phyloP scores from a whole-genome alignment of 2,113 vertebrate species.

The Mus pahari region DNA sequence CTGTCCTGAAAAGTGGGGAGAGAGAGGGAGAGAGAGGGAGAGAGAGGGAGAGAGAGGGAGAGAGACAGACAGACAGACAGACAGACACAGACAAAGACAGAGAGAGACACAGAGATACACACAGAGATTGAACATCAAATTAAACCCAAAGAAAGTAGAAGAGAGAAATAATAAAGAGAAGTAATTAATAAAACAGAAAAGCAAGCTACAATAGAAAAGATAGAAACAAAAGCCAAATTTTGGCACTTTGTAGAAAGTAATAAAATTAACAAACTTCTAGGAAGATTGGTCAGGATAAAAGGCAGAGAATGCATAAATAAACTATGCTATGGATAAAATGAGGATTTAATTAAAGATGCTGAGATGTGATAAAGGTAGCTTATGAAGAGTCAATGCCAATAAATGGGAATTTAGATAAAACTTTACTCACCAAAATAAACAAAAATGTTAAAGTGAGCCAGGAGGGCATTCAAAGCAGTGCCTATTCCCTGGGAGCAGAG shows the following conservation, averaged over 20 bases:
- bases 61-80: neutral
- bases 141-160: slow-evolving; percentile 57
- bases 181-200: slow-evolving; percentile 71
- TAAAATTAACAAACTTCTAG: slow-evolving; percentile 68
- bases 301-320: slow-evolving; percentile 66
- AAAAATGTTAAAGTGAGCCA: slow-evolving; percentile 22
- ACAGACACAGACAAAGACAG: neutral
- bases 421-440: slow-evolving; percentile 47
- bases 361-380: slow-evolving; percentile 51
- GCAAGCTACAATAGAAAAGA: slow-evolving; percentile 49
- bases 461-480: neutral
- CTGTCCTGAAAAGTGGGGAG: neutral
- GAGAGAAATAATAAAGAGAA: slow-evolving; percentile 47
- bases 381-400: slow-evolving; percentile 52
- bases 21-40: too few species aligned
- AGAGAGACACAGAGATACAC: too few species aligned
- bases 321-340: slow-evolving; percentile 49
- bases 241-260: slow-evolving; percentile 60
- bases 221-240: slow-evolving; percentile 70
- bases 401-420: slow-evolving; percentile 65
- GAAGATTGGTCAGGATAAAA: slow-evolving; percentile 73
- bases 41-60: too few species aligned
- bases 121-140: neutral
- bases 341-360: slow-evolving; percentile 67
- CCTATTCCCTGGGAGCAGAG: neutral